Percentiles rank a stretch among this genome's conserved stretches.
Conservation (phyloP, 2,797 vertebrate species). For the Cottoperca gobio region DNA sequence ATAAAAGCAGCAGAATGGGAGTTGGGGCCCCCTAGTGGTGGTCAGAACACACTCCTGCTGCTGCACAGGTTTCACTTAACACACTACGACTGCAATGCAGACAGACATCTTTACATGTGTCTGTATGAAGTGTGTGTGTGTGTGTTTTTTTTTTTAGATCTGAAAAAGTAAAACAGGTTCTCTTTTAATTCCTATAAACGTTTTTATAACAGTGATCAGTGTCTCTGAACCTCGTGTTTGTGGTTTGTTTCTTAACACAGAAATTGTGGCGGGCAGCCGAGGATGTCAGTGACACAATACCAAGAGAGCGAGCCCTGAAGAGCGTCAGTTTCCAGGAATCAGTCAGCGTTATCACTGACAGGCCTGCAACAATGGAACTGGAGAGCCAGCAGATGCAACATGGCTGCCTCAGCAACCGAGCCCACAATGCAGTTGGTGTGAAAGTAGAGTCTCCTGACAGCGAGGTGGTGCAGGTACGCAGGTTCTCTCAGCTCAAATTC, state of each 20-base stretch:
- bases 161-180: background rate
- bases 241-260: conserved; percentile 77
- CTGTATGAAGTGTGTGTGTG: conserved; percentile 36
- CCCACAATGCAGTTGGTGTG: conserved; percentile 84
- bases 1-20: background rate
- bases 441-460: conserved; percentile 88
- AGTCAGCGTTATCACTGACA: conserved; percentile 84
- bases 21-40: conserved; percentile 44
- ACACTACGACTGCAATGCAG: conserved; percentile 70
- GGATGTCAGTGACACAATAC: conserved; percentile 89
- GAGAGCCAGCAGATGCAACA: conserved; percentile 90
- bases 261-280: conserved; percentile 88
- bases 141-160: conserved; percentile 7
- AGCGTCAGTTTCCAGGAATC: conserved; percentile 90
- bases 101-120: conserved; percentile 25
- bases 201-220: background rate
- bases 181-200: background rate
- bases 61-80: conserved; percentile 35
- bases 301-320: conserved; percentile 85
- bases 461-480: conserved; percentile 88
- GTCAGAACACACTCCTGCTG: conserved; percentile 5
- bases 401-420: conserved; percentile 72
- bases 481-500: background rate
- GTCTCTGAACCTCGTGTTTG: conserved; percentile 6
- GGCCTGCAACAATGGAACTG: conserved; percentile 91